Evolutionary conservation across 2,888 invertebrate genomes (phyloP).

Genomic region (Caenorhabditis doughertyi): DNA sequence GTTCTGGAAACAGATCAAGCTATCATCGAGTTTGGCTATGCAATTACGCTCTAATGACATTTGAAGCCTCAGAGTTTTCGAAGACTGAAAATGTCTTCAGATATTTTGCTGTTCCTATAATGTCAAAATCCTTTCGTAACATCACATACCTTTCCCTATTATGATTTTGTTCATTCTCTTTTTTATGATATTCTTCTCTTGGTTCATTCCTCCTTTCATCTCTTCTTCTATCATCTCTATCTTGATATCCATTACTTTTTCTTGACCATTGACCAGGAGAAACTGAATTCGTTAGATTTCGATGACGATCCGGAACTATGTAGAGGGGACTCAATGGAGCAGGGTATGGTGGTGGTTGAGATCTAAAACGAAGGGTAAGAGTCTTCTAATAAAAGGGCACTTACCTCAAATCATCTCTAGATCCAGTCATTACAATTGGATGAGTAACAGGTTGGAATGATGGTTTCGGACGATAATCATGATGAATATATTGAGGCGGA

Average conservation of each 20-base stretch:
- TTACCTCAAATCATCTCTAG: slow-evolving; percentile 53
- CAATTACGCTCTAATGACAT: no score
- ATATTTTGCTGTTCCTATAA: no score
- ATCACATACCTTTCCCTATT: slow-evolving; percentile 39
- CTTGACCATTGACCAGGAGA: slow-evolving; percentile 49
- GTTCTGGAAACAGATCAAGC: no score
- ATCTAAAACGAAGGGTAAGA: not conserved
- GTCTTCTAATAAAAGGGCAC: no score
- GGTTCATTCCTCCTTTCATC: not conserved
- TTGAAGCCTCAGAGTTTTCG: no score
- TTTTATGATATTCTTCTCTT: slow-evolving; percentile 20
- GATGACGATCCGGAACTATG: slow-evolving; percentile 52
- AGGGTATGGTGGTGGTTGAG: slow-evolving; percentile 41
- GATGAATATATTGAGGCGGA: slow-evolving; percentile 44
- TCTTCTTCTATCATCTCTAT: not conserved
- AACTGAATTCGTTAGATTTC: not conserved
- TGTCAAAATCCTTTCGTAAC: not conserved
- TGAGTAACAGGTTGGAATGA: slow-evolving; percentile 52
- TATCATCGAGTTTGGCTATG: no score
- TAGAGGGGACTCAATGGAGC: slow-evolving; percentile 57
- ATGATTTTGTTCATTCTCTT: slow-evolving; percentile 45
- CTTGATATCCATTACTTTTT: slow-evolving; percentile 23
- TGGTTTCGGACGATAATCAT: slow-evolving; percentile 55
- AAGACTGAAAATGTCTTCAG: no score
- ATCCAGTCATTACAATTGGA: slow-evolving; percentile 48